Evolutionary conservation across 53 echinoderm and acorn worm genomes (phyloP), one percentile per base, ranked within the genome.

Genomic region (Stichopus horrens): DNA sequence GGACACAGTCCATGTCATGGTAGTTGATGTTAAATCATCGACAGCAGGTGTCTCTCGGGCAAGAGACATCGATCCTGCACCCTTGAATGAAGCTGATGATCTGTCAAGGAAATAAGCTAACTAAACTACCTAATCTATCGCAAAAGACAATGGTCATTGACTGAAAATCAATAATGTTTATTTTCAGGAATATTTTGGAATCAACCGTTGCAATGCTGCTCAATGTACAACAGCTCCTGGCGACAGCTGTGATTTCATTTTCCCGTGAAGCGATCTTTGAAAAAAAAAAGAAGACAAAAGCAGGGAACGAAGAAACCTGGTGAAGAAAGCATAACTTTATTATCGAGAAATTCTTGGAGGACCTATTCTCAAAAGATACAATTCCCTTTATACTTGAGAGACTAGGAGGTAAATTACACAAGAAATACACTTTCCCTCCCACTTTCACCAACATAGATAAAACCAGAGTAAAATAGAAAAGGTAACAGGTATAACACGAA

Each of bases 101-200:
- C 63, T 16, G 63, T 63, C 16, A 63, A 63, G 63, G 63, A 63
- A 63, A 63, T 63, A 63, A 63, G 63, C 63, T 63, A 63, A 63
- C 63, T 63, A 63, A 63, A 63, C 63, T 63, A 63, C 11, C 63
- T 63, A 63, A 63, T 63, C 63, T 63, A 63, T 16, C 63, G 63
- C 63, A 63, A 63, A 63, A 16, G 16, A 16, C 10, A 63, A 13
- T 37, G 37, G 37, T 63, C 63, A 63, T 63, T 63, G 63, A 6
- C 63, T 52, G 53, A 79, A 79, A 75, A 75, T 79, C 79, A 79
- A 79, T 79, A 79, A 54, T 79, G 79, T 13, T 54, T 54, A 79
- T 79, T 79, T 79, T 79, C 54, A 23, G 77, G 55, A 11, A n/a
- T 54, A 18, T 79, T 79, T 79, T 37, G 37, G 37, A 4, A 5